These are phyloP conservation scores for Hippoglossus hippoglossus DNA, from an alignment of 2,797 vertebrate genomes.

Conservation along the genomic window DNA sequence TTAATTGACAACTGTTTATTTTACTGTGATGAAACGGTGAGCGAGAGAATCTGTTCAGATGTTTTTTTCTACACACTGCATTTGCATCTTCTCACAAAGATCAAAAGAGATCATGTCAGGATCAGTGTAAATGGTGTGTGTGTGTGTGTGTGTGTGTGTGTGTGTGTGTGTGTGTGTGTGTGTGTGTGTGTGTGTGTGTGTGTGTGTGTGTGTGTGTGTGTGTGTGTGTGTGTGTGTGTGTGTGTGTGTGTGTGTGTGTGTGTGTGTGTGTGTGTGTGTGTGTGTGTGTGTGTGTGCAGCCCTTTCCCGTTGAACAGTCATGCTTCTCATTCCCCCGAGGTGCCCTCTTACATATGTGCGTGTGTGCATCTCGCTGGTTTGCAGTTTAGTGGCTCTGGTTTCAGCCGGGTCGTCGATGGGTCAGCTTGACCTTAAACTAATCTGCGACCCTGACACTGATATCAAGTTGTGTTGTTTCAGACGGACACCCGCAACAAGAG, in stretches of 20 bases:
- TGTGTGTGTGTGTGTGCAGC: not conserved
- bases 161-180: no score
- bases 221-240: no score
- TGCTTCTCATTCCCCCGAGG: conserved; percentile 44
- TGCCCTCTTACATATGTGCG: conserved; percentile 46
- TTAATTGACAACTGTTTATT: no score
- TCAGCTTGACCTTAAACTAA: conserved; percentile 68
- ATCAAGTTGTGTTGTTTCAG: conserved; percentile 73
- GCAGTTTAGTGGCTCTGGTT: conserved; percentile 69
- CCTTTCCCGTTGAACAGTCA: no score
- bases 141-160: conserved; percentile 21
- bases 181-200: no score
- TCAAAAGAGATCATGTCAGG: conserved; percentile 14
- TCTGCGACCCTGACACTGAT: conserved; percentile 44
- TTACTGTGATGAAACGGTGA: not conserved
- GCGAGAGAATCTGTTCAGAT: not conserved
- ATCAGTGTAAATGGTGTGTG: conserved; percentile 10
- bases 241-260: no score
- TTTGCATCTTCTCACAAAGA: conserved; percentile 5
- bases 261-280: not conserved
- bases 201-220: conserved; percentile 22
- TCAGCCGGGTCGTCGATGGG: conserved; percentile 67
- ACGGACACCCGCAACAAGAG: conserved; percentile 47
- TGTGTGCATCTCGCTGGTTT: conserved; percentile 56
- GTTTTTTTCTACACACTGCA: not conserved